These are phyloP conservation scores for Pica pica DNA, from an alignment of 2,113 vertebrate genomes.

Conservation along the genomic window DNA sequence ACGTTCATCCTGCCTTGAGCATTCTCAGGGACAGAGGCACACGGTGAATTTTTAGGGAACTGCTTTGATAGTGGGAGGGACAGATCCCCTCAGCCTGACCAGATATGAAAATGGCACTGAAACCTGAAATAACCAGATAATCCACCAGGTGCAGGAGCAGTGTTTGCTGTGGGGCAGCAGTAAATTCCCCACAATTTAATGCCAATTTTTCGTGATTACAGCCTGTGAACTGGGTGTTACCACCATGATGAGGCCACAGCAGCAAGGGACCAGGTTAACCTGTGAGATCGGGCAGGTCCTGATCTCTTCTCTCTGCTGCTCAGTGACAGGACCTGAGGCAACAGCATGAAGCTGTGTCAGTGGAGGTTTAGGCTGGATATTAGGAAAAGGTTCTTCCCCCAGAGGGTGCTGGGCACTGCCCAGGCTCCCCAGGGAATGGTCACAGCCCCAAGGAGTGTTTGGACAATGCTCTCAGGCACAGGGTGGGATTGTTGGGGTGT, in stretches of 20 bases:
- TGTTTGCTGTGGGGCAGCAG: background rate
- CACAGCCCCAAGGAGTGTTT: accelerated
- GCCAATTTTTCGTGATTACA: background rate
- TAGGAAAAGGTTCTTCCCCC: background rate
- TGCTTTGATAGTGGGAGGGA: background rate
- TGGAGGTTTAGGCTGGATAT: background rate
- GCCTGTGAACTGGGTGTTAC: background rate
- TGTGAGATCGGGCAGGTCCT: background rate
- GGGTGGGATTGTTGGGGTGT: background rate
- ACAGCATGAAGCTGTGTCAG: background rate
- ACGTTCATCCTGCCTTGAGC: background rate
- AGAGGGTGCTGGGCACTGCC: background rate
- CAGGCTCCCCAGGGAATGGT: background rate
- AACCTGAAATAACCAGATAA: background rate
- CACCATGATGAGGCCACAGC: accelerated
- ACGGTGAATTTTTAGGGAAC: accelerated
- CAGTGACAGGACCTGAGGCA: background rate
- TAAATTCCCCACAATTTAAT: background rate
- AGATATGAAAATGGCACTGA: background rate
- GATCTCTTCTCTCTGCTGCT: background rate
- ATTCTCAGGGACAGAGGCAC: background rate
- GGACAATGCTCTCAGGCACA: background rate
- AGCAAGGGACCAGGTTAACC: background rate
- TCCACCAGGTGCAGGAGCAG: background rate
- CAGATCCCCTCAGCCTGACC: background rate